Conservation (phyloP, 2,113 vertebrate genomes). For the Aldabrachelys gigantea region DNA sequence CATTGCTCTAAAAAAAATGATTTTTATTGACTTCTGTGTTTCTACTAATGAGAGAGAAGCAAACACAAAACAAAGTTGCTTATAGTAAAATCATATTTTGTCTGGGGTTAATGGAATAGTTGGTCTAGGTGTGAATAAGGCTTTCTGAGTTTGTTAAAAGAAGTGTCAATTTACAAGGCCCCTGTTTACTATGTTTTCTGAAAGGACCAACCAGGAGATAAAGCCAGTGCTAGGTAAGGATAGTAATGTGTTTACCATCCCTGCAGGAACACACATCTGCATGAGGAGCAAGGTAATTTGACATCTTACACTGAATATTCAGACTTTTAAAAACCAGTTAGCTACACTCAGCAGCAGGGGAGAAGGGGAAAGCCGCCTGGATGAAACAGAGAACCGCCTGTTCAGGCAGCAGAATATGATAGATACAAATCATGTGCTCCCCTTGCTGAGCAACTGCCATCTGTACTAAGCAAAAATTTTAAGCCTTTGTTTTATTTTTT, state of each 20-base stretch:
- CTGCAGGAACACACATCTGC: constrained; percentile 30
- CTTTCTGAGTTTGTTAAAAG: neutral
- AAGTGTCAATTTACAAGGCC: neutral
- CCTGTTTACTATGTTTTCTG: neutral
- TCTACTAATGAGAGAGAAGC: neutral
- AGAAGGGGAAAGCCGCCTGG: neutral
- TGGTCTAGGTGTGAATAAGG: neutral
- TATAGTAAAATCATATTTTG: neutral
- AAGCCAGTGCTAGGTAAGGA: neutral
- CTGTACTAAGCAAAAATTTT: neutral
- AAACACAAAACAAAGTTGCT: neutral
- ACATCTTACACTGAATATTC: constrained; percentile 39
- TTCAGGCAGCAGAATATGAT: neutral
- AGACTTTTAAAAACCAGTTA: constrained; percentile 56
- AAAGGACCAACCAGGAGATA: neutral
- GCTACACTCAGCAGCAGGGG: constrained; percentile 11
- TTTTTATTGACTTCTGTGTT: neutral
- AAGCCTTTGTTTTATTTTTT: neutral
- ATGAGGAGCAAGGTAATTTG: constrained; percentile 39
- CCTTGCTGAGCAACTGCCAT: neutral
- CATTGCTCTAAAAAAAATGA: neutral
- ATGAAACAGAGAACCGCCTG: neutral
- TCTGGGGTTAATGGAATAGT: neutral
- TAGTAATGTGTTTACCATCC: neutral
- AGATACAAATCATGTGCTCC: neutral